Evolutionary conservation across 2,888 invertebrate genomes (phyloP).

Genomic region (Keiferia lycopersicella): DNA sequence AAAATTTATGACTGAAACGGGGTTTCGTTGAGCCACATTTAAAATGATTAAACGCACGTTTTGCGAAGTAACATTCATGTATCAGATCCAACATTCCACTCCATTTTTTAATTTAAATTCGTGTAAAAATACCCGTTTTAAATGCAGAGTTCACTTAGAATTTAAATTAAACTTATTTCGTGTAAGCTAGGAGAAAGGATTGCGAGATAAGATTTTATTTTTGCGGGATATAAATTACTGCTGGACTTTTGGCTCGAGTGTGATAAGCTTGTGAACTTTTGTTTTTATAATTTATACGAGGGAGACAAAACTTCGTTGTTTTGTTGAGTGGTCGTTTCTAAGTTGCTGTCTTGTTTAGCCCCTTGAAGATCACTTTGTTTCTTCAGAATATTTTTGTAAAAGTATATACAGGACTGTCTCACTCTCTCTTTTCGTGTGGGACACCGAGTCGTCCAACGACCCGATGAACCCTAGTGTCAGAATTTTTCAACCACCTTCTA

Average conservation of each 20-base stretch:
- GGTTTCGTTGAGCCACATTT: background rate
- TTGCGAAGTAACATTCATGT: background rate
- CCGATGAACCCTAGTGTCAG: too few species aligned
- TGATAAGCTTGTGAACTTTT: background rate
- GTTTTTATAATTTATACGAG: background rate
- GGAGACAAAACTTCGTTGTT: background rate
- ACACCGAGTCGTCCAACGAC: too few species aligned
- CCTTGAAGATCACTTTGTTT: too few species aligned
- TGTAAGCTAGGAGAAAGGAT: constrained; percentile 5
- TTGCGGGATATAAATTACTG: background rate
- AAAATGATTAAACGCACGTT: background rate
- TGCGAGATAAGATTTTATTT: constrained; percentile 2
- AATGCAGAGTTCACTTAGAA: constrained; percentile 8
- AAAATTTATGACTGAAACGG: too few species aligned
- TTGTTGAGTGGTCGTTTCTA: too few species aligned
- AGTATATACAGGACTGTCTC: too few species aligned
- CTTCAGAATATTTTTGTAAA: too few species aligned
- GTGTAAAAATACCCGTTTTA: constrained; percentile 4
- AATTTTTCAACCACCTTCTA: too few species aligned
- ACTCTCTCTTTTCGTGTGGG: too few species aligned
- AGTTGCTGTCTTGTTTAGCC: too few species aligned
- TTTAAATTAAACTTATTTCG: constrained; percentile 8
- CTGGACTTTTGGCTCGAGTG: background rate
- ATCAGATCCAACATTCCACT: background rate
- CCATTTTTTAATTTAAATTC: constrained; percentile 5